Conservation (phyloP, 1,140 invertebrate genomes). For the Phthorimaea operculella region DNA sequence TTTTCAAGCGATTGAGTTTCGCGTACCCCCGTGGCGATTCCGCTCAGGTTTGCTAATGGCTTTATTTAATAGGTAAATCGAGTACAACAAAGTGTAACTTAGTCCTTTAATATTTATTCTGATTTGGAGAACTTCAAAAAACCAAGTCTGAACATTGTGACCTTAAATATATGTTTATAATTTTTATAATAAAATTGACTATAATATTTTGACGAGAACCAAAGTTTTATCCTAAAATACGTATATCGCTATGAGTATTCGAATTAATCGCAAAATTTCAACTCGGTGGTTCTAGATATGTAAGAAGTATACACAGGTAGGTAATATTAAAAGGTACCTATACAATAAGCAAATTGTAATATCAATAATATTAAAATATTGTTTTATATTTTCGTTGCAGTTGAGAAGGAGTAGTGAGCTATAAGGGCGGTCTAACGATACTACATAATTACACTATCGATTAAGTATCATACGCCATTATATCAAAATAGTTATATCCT, state of each 20-base stretch:
- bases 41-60: too few relatives aligned
- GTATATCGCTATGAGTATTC: slow-evolving; percentile 19
- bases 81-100: too few relatives aligned
- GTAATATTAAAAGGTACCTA: slow-evolving; percentile 11
- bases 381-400: background rate
- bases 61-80: too few relatives aligned
- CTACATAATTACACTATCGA: too few relatives aligned
- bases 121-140: too few relatives aligned
- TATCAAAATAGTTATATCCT: too few relatives aligned
- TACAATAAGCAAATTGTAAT: background rate
- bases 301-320: slow-evolving; percentile 18
- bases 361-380: background rate
- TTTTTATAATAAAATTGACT: slow-evolving; percentile 25
- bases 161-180: slow-evolving; percentile 12
- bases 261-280: slow-evolving; percentile 16
- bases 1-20: too few relatives aligned
- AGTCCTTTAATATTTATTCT: too few relatives aligned
- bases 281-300: slow-evolving; percentile 28
- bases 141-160: slow-evolving; percentile 18
- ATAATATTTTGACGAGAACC: slow-evolving; percentile 31
- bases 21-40: too few relatives aligned
- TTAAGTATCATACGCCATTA: too few relatives aligned
- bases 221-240: slow-evolving; percentile 16
- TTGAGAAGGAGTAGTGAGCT: background rate
- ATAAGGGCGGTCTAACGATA: background rate